Percentiles rank a stretch among this genome's conserved stretches.
Conservation (phyloP, 2,113 vertebrate species). For the Nothobranchius furzeri region DNA sequence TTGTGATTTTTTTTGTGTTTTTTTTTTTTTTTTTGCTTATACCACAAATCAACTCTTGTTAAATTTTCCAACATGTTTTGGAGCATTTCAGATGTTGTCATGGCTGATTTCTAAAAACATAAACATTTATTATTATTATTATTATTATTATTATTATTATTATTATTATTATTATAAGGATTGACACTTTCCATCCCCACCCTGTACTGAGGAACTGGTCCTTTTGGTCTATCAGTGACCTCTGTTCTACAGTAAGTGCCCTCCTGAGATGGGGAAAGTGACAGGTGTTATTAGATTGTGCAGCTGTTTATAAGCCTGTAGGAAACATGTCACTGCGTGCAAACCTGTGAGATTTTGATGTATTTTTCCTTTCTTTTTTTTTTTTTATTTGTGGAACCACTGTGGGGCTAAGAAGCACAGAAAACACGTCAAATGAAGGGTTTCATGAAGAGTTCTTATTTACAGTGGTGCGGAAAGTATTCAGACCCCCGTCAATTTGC, state of each 20-base stretch:
- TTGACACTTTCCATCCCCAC: neutral
- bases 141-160: too few species aligned
- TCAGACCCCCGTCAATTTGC: too few species aligned
- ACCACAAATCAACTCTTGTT: too few species aligned
- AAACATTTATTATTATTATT: too few species aligned
- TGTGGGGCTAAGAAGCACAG: neutral
- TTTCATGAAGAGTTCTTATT: neutral
- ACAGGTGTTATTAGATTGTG: conserved; percentile 22
- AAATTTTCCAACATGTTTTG: too few species aligned
- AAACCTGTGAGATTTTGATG: neutral
- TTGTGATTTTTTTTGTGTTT: too few species aligned
- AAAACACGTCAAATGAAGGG: neutral
- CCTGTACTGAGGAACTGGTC: neutral
- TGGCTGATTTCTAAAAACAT: neutral
- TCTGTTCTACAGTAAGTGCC: conserved; percentile 10
- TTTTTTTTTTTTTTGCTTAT: too few species aligned
- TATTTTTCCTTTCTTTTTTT: neutral
- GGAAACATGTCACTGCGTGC: neutral
- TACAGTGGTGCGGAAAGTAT: too few species aligned
- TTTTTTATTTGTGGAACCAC: neutral
- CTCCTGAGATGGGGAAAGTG: conserved; percentile 19
- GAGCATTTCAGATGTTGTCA: neutral
- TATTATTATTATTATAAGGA: neutral
- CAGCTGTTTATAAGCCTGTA: conserved; percentile 1
- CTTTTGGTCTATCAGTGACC: conserved; percentile 1